Percentiles rank a stretch among this genome's conserved stretches.
Conservation (phyloP, 2,797 vertebrate species). For the Synaphobranchus kaupii region DNA sequence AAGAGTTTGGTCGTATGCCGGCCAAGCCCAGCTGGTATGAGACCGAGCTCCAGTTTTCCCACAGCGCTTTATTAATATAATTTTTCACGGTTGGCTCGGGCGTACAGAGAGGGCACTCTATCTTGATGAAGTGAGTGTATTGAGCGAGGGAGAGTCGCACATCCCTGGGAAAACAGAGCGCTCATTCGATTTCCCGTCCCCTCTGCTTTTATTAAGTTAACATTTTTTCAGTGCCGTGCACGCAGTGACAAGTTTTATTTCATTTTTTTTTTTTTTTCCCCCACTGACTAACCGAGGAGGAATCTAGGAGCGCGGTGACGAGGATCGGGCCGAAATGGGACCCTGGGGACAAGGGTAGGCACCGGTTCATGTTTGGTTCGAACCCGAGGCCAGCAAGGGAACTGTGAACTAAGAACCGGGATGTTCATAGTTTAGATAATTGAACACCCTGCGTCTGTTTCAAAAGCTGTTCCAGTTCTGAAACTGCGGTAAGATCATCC, state of each 20-base stretch:
- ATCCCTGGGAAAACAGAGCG: slow-evolving; percentile 70
- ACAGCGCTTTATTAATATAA: slow-evolving; percentile 62
- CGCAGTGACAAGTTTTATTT: slow-evolving; percentile 32
- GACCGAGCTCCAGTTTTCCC: slow-evolving; percentile 62
- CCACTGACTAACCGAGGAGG: not conserved
- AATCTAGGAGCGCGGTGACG: not conserved
- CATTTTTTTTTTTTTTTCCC: not conserved
- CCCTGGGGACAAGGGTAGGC: not conserved
- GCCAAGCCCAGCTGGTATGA: not conserved
- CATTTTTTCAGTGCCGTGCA: slow-evolving; percentile 49
- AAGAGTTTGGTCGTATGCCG: not conserved
- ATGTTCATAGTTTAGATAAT: too few relatives aligned
- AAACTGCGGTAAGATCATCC: too few relatives aligned
- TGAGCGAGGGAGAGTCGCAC: slow-evolving; percentile 69
- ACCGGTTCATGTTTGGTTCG: not conserved
- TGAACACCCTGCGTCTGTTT: too few relatives aligned
- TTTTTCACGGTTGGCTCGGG: slow-evolving; percentile 47
- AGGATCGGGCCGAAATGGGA: not conserved
- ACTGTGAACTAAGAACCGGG: too few relatives aligned
- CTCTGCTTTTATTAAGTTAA: slow-evolving; percentile 54
- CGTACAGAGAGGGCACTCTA: slow-evolving; percentile 63
- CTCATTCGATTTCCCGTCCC: slow-evolving; percentile 54
- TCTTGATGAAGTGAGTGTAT: slow-evolving; percentile 77
- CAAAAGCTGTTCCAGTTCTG: too few relatives aligned
- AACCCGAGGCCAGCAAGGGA: not conserved